Conservation (phyloP, 2,797 vertebrate species). For the Gambelia wislizenii region DNA sequence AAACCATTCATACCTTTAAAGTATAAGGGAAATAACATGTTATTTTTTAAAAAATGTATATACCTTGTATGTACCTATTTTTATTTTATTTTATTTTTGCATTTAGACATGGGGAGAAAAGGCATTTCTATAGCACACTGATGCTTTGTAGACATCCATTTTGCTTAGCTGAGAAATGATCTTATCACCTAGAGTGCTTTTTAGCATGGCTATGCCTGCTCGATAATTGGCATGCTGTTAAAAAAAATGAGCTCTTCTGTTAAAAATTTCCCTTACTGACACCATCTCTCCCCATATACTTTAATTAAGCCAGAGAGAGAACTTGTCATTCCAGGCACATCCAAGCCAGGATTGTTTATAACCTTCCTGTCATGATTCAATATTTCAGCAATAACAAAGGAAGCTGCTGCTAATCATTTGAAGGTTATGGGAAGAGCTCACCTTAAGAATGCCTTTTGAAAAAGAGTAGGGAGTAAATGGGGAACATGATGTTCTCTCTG, state of each 20-base stretch:
- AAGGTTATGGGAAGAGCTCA: background rate
- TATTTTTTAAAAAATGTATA: slow-evolving; percentile 14
- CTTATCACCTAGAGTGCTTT: background rate
- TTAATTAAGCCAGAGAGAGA: slow-evolving; percentile 35
- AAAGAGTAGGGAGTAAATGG: background rate
- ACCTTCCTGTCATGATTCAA: slow-evolving; percentile 15
- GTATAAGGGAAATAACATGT: background rate
- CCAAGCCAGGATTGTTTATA: slow-evolving; percentile 6
- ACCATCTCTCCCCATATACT: slow-evolving; percentile 2
- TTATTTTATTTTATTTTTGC: background rate
- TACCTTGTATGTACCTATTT: slow-evolving; percentile 9
- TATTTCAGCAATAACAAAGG: slow-evolving; percentile 21
- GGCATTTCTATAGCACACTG: slow-evolving; percentile 7
- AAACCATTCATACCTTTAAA: background rate
- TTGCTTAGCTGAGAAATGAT: slow-evolving; percentile 18
- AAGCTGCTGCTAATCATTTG: background rate
- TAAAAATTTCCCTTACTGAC: slow-evolving; percentile 23
- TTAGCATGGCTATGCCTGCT: slow-evolving; percentile 15
- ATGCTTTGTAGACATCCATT: slow-evolving; percentile 23
- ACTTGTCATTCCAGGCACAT: background rate
- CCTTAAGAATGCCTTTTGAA: slow-evolving; percentile 22
- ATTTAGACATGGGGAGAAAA: background rate
- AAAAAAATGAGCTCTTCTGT: slow-evolving; percentile 40
- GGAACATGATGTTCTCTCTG: background rate
- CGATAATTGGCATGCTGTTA: slow-evolving; percentile 8